phyloP scores from a whole-genome alignment of 2,113 vertebrate genomes.

The Geococcyx californianus region DNA sequence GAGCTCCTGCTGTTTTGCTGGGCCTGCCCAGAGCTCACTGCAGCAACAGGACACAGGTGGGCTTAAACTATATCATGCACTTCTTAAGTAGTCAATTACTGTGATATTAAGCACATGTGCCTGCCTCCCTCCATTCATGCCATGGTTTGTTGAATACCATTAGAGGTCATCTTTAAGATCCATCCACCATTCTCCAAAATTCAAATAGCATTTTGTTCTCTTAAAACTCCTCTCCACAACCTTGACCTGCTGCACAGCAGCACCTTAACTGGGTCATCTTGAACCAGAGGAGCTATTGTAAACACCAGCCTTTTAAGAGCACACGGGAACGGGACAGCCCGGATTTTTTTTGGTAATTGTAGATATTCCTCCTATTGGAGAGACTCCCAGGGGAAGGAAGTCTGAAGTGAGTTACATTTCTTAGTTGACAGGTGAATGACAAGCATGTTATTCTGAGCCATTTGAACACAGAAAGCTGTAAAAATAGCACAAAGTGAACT shows the following conservation, averaged over 20 bases:
- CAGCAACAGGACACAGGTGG: rapidly evolving
- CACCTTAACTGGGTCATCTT: slow-evolving; percentile 29
- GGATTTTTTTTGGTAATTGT: slow-evolving; percentile 32
- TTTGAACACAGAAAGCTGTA: slow-evolving; percentile 53
- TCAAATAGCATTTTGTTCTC: not conserved
- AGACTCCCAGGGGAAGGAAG: slow-evolving; percentile 61
- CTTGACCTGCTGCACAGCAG: not conserved
- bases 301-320: slow-evolving; percentile 32
- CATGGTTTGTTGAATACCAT: too few relatives aligned
- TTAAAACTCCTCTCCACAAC: slow-evolving; percentile 8
- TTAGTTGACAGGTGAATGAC: slow-evolving; percentile 64
- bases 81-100: not conserved
- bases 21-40: not conserved
- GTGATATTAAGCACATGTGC: not conserved
- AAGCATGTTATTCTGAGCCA: slow-evolving; percentile 70
- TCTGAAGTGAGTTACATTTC: slow-evolving; percentile 54
- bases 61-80: not conserved
- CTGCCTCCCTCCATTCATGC: not conserved
- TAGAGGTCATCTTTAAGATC: not conserved
- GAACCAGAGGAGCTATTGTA: not conserved
- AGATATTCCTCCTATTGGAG: slow-evolving; percentile 28
- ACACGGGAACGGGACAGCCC: not conserved
- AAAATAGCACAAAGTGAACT: slow-evolving; percentile 55
- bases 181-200: not conserved
- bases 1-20: not conserved